Evolutionary conservation across 2,888 invertebrate genomes (phyloP), one percentile per base, ranked within the genome.

Genomic region (Cheilosia vernalis): DNA sequence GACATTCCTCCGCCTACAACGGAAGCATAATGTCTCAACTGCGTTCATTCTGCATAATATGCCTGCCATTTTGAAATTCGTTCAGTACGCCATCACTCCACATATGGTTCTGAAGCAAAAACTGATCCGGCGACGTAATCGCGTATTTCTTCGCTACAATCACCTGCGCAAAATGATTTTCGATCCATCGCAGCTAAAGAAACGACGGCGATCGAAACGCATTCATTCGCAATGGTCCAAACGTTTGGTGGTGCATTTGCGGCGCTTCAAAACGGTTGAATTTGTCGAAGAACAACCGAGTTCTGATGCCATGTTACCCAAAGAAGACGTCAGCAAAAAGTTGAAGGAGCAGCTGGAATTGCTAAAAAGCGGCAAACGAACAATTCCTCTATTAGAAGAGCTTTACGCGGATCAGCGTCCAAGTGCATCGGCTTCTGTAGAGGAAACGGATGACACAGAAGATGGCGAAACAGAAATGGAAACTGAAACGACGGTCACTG

Each of bases 271-370:
- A 76, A 19, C 33, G 47, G 60, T 76, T 17, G 77, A 88, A 44
- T 76, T 80, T 74, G 66, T 72, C 37, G 76, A 82, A 55, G 76
- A 79, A 40, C 82, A 83, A 74, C 6, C n/a, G 10, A 24, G 37
- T 7, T 19, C n/a, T 3, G 61, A 63, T 24, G 47, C 21, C 7
- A 72, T 67, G 9, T 64, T 88, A 49, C 87, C 64, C 0, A 80
- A 87, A n/a, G 89, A 90, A 15, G 90, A 91, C 73, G 84, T 92
- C 9, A 89, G 89, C 64, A 90, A 90, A 73, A 89, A 90, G 72
- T 79, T 92, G 77, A 92, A 91, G 70, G 88, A 91, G 51, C 92
- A 92, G 64, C 87, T 92, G 60, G 90, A 91, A 77, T 70, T 92
- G 40, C 77, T 92, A 1, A 90, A 90, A 76, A 90, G 80, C 55